Conservation (phyloP, 64 coral and sea anemone species). For the Actinia tenebrosa region DNA sequence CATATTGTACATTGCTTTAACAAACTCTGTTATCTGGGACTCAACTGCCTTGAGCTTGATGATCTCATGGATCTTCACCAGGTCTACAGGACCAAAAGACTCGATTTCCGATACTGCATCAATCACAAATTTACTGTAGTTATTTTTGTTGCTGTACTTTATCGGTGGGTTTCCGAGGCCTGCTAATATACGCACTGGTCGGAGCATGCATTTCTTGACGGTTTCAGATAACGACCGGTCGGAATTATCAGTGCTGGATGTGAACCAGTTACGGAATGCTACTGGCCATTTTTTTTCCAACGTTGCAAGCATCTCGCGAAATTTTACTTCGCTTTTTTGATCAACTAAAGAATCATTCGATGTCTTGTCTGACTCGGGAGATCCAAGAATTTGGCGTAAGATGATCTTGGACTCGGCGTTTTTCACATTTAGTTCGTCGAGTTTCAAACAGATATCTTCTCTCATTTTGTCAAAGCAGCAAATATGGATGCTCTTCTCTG, state of each 20-base stretch:
- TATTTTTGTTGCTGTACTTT: constrained; percentile 4
- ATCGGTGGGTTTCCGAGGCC: constrained; percentile 10
- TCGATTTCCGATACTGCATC: constrained; percentile 7
- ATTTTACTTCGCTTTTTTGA: constrained; percentile 13
- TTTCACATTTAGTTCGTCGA: not conserved
- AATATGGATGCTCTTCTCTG: constrained; percentile 28
- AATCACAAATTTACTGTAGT: not conserved
- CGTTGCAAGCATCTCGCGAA: not conserved
- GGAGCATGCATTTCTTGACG: not conserved
- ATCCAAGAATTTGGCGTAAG: constrained; percentile 18
- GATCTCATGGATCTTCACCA: constrained; percentile 12
- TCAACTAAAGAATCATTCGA: not conserved
- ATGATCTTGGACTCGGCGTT: not conserved
- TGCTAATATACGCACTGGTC: not conserved
- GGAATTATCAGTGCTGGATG: not conserved
- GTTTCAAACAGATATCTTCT: constrained; percentile 4
- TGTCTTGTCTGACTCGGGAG: not conserved
- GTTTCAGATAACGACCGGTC: not conserved
- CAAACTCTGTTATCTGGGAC: constrained; percentile 11
- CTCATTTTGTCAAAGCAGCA: constrained; percentile 23
- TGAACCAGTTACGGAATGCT: constrained; percentile 2
- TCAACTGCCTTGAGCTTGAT: constrained; percentile 9
- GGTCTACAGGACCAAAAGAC: not conserved
- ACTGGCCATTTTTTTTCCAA: not conserved
- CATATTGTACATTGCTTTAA: constrained; percentile 38